Conservation (phyloP, 2,113 vertebrate genomes). For the Aegotheles bennettii region DNA sequence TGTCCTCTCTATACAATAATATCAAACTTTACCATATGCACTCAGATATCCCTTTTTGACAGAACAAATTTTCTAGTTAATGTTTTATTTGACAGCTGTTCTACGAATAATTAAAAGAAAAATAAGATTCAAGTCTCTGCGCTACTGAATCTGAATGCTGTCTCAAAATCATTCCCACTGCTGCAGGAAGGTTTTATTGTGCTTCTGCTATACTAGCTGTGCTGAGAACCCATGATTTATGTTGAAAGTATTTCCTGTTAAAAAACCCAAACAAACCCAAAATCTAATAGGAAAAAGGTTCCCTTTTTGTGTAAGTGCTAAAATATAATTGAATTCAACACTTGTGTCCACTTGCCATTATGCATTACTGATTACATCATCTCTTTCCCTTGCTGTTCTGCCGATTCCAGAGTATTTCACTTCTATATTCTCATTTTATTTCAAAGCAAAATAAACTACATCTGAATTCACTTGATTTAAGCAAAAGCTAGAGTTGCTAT, state of each 20-base stretch:
- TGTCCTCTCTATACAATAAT: slow-evolving; percentile 32
- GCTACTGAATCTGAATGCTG: slow-evolving; percentile 58
- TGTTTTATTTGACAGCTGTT: slow-evolving; percentile 75
- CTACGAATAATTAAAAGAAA: slow-evolving; percentile 71
- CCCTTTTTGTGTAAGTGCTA: slow-evolving; percentile 32
- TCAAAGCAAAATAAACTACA: background rate
- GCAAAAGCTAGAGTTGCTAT: background rate
- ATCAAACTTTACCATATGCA: slow-evolving; percentile 47
- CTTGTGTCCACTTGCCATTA: slow-evolving; percentile 44
- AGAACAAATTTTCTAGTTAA: slow-evolving; percentile 72
- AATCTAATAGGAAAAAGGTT: slow-evolving; percentile 49
- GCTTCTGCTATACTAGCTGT: slow-evolving; percentile 53
- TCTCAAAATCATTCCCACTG: slow-evolving; percentile 67
- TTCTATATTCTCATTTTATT: background rate
- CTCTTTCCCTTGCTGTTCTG: background rate
- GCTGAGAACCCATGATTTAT: slow-evolving; percentile 67
- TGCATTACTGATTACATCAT: slow-evolving; percentile 41
- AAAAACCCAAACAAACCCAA: background rate
- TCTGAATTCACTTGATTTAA: slow-evolving; percentile 29
- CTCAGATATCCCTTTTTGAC: slow-evolving; percentile 62
- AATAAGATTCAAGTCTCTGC: slow-evolving; percentile 51
- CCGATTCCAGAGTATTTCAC: slow-evolving; percentile 11
- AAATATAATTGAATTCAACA: slow-evolving; percentile 66
- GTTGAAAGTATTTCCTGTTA: slow-evolving; percentile 63
- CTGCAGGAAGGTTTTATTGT: slow-evolving; percentile 68